A percentile compares a stretch with the other conserved stretches of the same genome.
These are phyloP conservation scores for Tiphia femorata DNA, from an alignment of 2,888 invertebrate genomes.

Conservation along the genomic window DNA sequence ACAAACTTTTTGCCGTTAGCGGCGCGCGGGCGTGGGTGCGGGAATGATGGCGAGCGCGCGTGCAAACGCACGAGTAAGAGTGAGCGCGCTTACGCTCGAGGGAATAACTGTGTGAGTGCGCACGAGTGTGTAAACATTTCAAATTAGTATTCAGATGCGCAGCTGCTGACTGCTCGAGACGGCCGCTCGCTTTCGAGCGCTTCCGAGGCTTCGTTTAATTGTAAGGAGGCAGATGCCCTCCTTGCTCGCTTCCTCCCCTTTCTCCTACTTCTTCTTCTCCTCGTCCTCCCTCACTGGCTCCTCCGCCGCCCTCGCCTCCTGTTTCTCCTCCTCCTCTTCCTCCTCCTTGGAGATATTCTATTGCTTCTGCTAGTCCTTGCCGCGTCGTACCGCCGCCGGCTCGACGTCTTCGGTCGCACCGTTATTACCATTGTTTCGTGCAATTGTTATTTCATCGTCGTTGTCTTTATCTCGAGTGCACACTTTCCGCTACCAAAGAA, in stretches of 20 bases:
- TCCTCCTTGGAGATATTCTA: slow-evolving; percentile 23
- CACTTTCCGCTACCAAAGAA: too few relatives aligned
- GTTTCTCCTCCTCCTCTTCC: slow-evolving; percentile 33
- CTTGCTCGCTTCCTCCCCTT: slow-evolving; percentile 41
- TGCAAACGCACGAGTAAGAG: slow-evolving; percentile 11
- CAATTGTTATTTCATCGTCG: too few relatives aligned
- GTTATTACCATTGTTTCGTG: too few relatives aligned
- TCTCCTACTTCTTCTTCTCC: slow-evolving; percentile 22
- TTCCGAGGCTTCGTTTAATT: slow-evolving; percentile 68
- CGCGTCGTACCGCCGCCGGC: slow-evolving; percentile 13
- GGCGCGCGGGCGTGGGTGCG: too few relatives aligned
- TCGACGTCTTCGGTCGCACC: too few relatives aligned
- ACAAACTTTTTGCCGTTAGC: slow-evolving; percentile 29
- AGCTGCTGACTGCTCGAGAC: slow-evolving; percentile 65
- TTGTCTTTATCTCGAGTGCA: too few relatives aligned
- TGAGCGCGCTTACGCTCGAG: slow-evolving; percentile 34
- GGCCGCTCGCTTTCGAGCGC: slow-evolving; percentile 60
- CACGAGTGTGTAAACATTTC: slow-evolving; percentile 66
- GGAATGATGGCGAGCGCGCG: background rate
- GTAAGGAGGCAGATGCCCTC: slow-evolving; percentile 65
- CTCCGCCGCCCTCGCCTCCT: slow-evolving; percentile 35
- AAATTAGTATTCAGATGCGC: slow-evolving; percentile 68
- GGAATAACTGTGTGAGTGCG: slow-evolving; percentile 27
- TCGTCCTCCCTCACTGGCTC: slow-evolving; percentile 17
- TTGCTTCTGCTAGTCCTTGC: slow-evolving; percentile 18